phyloP scores from a whole-genome alignment of 2,113 vertebrate genomes.

The Monopterus albus region DNA sequence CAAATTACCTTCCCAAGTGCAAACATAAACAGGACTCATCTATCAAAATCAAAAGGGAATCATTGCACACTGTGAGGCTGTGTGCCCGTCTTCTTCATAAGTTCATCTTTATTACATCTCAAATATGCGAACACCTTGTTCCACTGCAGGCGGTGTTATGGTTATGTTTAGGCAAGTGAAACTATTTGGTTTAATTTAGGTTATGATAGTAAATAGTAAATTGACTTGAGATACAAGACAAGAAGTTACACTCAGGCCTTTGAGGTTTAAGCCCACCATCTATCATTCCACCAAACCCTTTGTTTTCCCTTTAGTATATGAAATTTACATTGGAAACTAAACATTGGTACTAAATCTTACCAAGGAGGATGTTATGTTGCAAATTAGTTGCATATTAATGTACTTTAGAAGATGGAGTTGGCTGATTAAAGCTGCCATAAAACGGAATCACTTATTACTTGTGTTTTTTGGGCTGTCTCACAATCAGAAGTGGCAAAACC shows the following conservation, averaged over 20 bases:
- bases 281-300: constrained; percentile 2
- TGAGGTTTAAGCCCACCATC: neutral
- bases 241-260: neutral
- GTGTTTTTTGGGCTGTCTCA: too few species aligned
- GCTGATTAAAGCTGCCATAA: too few species aligned
- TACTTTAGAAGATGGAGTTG: neutral
- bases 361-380: constrained; percentile 7
- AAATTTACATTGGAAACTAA: neutral
- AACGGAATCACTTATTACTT: neutral
- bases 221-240: neutral
- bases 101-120: neutral
- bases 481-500: neutral
- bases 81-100: neutral
- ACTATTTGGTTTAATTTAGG: neutral
- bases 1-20: neutral
- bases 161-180: neutral
- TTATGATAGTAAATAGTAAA: constrained; percentile 5
- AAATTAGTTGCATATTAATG: constrained; percentile 14
- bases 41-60: constrained; percentile 14
- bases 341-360: neutral
- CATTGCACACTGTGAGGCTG: neutral
- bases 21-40: neutral
- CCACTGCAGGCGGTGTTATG: neutral
- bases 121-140: constrained; percentile 8
- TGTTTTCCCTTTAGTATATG: neutral